Evolutionary conservation across 2,113 vertebrate species (phyloP), one percentile per base, ranked within the genome.

Genomic region (Aplodontia rufa): DNA sequence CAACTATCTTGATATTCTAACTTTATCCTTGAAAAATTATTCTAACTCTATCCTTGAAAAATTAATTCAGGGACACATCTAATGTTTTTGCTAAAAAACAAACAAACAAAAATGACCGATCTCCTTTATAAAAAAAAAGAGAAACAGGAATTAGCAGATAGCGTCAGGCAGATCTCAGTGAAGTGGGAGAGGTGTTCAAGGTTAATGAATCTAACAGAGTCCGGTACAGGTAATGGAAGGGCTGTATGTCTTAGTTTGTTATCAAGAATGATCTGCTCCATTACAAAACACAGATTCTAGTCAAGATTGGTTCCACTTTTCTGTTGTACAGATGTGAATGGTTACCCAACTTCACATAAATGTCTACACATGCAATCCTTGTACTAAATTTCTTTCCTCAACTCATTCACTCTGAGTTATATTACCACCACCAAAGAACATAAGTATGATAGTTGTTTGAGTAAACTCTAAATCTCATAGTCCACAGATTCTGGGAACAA

Each of bases 101-200:
- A 69, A 28, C 2, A 3, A 35, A n/a, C n/a, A n/a, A n/a, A n/a
- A n/a, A n/a, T n/a, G n/a, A n/a, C n/a, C n/a, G n/a, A 6, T 85
- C 22, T 75, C 26, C 17, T 95, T 90, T 93, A 51, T 64, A 91
- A 97, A 91, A 76, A 76, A 55, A 91, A 91, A 37, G 13, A 87
- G 45, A 92, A 78, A 0, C 7, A 17, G 32, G 13, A 87, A 2
- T 76, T 2, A 80, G 3, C 17, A 80, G 12, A 96, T 0, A 49
- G 3, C 71, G 42, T 47, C 20, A 7, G 9, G 1, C 69, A n/a
- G 20, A 40, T 68, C 19, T 81, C 42, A 92, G 16, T 17, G 64
- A 86, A 90, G 47, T 60, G 5, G 12, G 1, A 80, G 20, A 87
- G 42, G 3, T 68, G 1, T 83, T 89, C 4, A 28, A 24, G 5